These are phyloP conservation scores for Hyperopisus bebe DNA, from an alignment of 2,113 vertebrate genomes.

Conservation along the genomic window DNA sequence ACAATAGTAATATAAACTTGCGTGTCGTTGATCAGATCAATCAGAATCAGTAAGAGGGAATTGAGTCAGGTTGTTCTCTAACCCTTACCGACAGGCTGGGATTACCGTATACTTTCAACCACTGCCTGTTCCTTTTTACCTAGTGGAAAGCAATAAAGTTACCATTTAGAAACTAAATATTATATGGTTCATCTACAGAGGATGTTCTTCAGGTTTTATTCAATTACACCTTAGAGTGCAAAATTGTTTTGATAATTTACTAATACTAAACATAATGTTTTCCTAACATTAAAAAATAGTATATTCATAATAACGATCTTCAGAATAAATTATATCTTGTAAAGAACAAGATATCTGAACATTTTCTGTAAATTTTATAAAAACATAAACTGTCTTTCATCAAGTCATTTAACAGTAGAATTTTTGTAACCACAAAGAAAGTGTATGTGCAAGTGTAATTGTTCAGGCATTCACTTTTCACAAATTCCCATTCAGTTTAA, in stretches of 20 bases:
- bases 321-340: not conserved
- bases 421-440: not conserved
- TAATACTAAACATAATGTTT: not conserved
- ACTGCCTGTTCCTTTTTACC: not conserved
- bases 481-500: not conserved
- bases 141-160: not conserved
- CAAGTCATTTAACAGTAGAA: not conserved
- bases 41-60: not conserved
- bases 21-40: not conserved
- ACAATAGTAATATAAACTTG: not conserved
- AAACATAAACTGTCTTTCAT: not conserved
- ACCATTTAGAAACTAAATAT: not conserved
- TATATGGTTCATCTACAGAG: not conserved
- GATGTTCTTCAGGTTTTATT: not conserved
- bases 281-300: not conserved
- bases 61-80: not conserved
- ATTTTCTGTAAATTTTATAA: not conserved
- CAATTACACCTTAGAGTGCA: not conserved
- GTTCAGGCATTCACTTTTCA: not conserved
- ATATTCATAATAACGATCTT: not conserved
- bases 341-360: not conserved
- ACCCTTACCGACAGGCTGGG: not conserved
- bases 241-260: not conserved
- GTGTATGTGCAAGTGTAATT: not conserved
- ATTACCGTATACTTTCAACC: not conserved